Percentiles rank a stretch among this genome's conserved stretches.
These are phyloP conservation scores for Oxystoma pomonae DNA, from an alignment of 2,888 invertebrate genomes.

Conservation along the genomic window DNA sequence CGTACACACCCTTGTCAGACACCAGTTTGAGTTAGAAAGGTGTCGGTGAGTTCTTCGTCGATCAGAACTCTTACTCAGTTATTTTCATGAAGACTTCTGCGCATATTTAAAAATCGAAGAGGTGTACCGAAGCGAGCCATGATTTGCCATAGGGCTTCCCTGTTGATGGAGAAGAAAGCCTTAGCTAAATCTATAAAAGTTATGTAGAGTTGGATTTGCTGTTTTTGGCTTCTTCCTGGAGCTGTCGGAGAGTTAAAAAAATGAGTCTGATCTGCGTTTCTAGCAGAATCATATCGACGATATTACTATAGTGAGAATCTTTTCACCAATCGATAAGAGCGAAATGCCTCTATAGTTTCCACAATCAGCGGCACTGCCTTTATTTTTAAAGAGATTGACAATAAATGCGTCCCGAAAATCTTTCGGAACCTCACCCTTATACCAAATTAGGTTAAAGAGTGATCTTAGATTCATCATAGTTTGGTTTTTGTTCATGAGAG, in stretches of 20 bases:
- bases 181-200: slow-evolving; percentile 4
- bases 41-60: neutral
- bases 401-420: slow-evolving; percentile 2
- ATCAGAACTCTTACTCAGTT: slow-evolving; percentile 1
- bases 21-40: slow-evolving; percentile 1
- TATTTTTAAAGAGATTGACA: slow-evolving; percentile 4
- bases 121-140: neutral
- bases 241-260: slow-evolving; percentile 3
- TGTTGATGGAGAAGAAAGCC: neutral
- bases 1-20: slow-evolving; percentile 5
- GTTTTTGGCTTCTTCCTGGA: slow-evolving; percentile 5
- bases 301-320: neutral
- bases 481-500: neutral
- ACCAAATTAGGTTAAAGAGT: neutral
- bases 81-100: slow-evolving; percentile 8
- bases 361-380: slow-evolving; percentile 4
- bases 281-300: neutral
- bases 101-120: neutral
- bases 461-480: neutral
- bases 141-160: slow-evolving; percentile 1
- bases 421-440: slow-evolving; percentile 1
- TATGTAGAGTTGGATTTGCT: slow-evolving; percentile 1
- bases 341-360: slow-evolving; percentile 6
- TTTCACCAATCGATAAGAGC: slow-evolving; percentile 4
- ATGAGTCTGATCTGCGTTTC: neutral